phyloP scores from a whole-genome alignment of 2,113 vertebrate species.

The Microtus richardsoni region DNA sequence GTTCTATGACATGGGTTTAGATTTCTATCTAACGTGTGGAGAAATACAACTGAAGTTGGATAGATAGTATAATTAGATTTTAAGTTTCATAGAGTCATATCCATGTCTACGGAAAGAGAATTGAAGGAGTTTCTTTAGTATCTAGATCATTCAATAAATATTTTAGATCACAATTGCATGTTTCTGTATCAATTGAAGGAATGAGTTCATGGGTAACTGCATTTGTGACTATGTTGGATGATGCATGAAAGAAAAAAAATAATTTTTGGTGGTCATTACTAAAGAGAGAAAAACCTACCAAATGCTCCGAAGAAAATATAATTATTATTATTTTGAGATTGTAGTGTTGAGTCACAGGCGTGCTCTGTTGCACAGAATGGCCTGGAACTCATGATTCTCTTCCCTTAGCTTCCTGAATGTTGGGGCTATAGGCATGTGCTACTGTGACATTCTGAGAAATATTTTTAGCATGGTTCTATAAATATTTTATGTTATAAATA shows the following conservation, averaged over 20 bases:
- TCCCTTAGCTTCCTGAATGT: not conserved
- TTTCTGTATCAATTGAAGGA: not conserved
- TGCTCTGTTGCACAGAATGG: not conserved
- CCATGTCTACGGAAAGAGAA: not conserved
- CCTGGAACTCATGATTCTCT: too few species aligned
- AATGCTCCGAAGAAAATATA: not conserved
- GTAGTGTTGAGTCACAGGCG: not conserved
- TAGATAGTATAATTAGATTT: not conserved
- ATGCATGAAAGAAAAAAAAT: constrained; percentile 41
- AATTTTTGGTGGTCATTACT: not conserved
- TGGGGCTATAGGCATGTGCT: not conserved
- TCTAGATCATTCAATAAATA: constrained; percentile 22
- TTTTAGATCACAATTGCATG: constrained; percentile 28
- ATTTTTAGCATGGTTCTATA: not conserved
- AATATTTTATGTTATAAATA: not conserved
- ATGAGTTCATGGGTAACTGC: not conserved
- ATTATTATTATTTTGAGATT: not conserved
- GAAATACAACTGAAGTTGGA: not conserved
- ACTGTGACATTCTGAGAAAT: not conserved
- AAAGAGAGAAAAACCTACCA: not conserved
- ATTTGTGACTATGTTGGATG: not conserved
- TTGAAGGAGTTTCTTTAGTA: constrained; percentile 18
- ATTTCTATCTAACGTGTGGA: not conserved
- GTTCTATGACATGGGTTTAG: not conserved
- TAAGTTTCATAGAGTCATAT: constrained; percentile 24